Conservation (phyloP, 1,140 invertebrate genomes). For the Halesus radiatus region DNA sequence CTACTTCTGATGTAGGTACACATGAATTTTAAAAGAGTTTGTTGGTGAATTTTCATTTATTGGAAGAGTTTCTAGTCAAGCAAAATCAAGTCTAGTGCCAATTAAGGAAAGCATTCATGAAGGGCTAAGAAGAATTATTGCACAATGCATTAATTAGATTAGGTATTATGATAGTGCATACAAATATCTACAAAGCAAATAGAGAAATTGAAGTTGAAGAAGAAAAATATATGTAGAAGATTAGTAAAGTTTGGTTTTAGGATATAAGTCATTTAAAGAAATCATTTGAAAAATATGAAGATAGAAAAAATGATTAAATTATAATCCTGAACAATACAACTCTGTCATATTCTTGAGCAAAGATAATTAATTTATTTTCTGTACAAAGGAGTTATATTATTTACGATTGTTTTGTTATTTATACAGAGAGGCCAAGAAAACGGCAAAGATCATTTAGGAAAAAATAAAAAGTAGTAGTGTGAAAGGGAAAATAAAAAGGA, state of each 20-base stretch:
- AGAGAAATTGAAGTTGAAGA: not conserved
- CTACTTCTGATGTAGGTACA: no score
- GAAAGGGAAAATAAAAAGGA: not conserved
- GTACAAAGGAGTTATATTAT: no score
- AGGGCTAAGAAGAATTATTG: conserved; percentile 4
- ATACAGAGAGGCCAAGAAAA: no score
- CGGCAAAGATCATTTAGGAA: no score
- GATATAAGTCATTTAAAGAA: no score
- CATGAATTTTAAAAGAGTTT: conserved; percentile 20
- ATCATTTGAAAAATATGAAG: no score
- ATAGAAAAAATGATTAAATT: not conserved
- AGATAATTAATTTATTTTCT: no score
- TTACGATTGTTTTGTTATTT: no score
- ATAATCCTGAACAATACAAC: conserved; percentile 10
- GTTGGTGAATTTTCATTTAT: conserved; percentile 4
- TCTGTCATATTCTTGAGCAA: conserved; percentile 46
- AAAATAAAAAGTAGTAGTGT: no score
- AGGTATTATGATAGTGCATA: conserved; percentile 10
- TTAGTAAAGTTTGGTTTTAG: no score
- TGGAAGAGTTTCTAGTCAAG: not conserved
- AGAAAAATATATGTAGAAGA: not conserved
- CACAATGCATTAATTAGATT: not conserved
- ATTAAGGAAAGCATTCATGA: not conserved
- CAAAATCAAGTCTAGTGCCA: not conserved
- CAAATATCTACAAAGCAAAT: conserved; percentile 12